A percentile compares a stretch with the other conserved stretches of the same genome.
Evolutionary conservation across 1,140 invertebrate species (phyloP).

Genomic region (Paramacrobiotus metropolitanus): DNA sequence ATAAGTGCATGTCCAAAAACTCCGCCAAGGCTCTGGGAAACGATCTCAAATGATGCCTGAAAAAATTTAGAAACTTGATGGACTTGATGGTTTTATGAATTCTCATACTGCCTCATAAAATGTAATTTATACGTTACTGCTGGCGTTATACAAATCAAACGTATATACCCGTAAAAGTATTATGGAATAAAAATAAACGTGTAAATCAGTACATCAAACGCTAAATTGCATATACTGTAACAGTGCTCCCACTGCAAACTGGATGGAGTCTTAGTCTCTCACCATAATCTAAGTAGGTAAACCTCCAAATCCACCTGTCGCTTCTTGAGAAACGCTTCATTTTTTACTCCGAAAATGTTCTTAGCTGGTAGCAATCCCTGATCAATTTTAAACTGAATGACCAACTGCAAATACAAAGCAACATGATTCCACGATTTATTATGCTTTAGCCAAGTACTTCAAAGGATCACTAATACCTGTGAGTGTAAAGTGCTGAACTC

Average conservation of each 20-base stretch:
- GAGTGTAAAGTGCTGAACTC: slow-evolving; percentile 59
- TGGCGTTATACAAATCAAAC: no score
- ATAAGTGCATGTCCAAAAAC: slow-evolving; percentile 53
- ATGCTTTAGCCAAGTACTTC: not conserved
- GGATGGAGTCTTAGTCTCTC: no score
- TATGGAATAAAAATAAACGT: not conserved
- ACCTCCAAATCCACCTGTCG: slow-evolving; percentile 46
- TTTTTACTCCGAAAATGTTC: slow-evolving; percentile 53
- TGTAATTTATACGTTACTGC: no score
- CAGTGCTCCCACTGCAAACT: no score
- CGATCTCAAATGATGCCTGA: not conserved
- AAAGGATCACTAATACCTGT: not conserved
- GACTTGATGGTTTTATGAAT: no score
- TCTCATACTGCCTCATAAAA: no score
- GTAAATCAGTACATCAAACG: not conserved
- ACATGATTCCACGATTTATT: no score
- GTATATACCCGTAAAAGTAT: not conserved
- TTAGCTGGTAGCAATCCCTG: slow-evolving; percentile 70
- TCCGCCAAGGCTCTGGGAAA: slow-evolving; percentile 45
- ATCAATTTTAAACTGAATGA: slow-evolving; percentile 19
- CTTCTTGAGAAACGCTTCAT: slow-evolving; percentile 57
- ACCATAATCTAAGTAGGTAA: no score
- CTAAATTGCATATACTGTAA: no score
- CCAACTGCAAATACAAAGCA: slow-evolving; percentile 15
- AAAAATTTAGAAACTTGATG: no score